Conservation (phyloP, 2,797 vertebrate genomes). For the Falco rusticolus region DNA sequence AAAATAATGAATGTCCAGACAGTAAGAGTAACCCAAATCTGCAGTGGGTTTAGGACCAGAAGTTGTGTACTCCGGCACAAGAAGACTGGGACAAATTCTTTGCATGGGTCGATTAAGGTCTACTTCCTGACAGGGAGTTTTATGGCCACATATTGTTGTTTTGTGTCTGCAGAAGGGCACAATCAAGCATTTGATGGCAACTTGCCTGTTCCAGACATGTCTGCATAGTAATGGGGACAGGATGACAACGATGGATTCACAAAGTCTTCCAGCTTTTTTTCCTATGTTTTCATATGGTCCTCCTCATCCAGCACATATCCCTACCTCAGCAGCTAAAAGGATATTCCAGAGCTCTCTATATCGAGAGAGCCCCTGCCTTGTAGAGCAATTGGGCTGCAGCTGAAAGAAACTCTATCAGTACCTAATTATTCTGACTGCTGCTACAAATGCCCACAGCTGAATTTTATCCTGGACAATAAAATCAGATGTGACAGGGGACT, state of each 20-base stretch:
- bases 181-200: fast-evolving
- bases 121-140: background rate
- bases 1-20: background rate
- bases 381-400: background rate
- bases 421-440: background rate
- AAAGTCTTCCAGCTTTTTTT: background rate
- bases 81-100: background rate
- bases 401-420: background rate
- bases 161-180: background rate
- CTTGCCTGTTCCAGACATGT: background rate
- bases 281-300: background rate
- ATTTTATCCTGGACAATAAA: background rate
- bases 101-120: background rate
- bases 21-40: background rate
- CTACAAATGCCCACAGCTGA: background rate
- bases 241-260: background rate
- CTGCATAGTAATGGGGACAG: background rate
- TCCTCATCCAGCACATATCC: background rate
- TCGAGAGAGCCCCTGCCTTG: background rate
- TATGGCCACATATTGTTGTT: background rate
- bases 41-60: background rate
- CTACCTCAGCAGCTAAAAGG: background rate
- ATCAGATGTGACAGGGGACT: background rate
- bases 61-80: background rate
- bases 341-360: background rate